Evolutionary conservation across 1,140 invertebrate genomes (phyloP).

Genomic region (Saccostrea cuccullata): DNA sequence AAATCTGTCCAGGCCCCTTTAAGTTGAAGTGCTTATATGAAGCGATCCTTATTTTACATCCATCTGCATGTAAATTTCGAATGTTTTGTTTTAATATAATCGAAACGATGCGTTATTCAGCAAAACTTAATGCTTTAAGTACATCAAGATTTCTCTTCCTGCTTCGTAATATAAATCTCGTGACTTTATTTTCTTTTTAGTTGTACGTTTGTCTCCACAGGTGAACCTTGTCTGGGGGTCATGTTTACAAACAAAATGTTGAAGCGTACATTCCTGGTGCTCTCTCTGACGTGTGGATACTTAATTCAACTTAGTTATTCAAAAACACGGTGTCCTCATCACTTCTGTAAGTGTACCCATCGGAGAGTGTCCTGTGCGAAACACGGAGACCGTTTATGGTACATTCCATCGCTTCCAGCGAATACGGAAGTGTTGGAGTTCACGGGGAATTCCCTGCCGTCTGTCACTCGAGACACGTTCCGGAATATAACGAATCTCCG

Average conservation of each 20-base stretch:
- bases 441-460: conserved; percentile 7
- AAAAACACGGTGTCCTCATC: neutral
- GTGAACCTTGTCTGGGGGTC: neutral
- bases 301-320: neutral
- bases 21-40: too few species aligned
- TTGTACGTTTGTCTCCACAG: too few species aligned
- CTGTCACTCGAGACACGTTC: conserved; percentile 3
- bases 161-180: too few species aligned
- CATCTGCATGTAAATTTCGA: too few species aligned
- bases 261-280: neutral
- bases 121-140: too few species aligned
- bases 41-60: too few species aligned
- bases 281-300: neutral
- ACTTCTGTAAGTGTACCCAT: neutral
- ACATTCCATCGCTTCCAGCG: neutral
- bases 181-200: too few species aligned
- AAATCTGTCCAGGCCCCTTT: too few species aligned
- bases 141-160: too few species aligned
- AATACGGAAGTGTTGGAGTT: neutral
- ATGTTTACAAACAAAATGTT: neutral
- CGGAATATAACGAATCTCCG: conserved; percentile 9
- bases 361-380: neutral
- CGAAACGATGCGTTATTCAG: too few species aligned
- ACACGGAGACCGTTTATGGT: neutral
- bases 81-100: too few species aligned